These are phyloP conservation scores for Sebastes glaucus DNA, from an alignment of 2,797 vertebrate species.

Conservation along the genomic window DNA sequence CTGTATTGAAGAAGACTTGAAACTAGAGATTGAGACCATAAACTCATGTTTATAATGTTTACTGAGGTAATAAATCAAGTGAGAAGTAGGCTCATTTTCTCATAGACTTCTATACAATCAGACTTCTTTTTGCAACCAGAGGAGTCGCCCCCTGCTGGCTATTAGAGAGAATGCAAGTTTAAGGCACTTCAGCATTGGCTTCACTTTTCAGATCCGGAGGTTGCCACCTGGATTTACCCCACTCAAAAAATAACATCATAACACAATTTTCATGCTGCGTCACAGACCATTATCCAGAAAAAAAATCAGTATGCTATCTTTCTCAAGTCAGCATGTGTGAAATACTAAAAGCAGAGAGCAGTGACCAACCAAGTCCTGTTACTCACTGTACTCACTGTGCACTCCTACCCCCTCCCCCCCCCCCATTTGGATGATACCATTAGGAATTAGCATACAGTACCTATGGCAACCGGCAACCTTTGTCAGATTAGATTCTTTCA, in stretches of 20 bases:
- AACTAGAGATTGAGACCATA: no score
- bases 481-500: constrained; percentile 82
- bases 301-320: neutral
- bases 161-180: no score
- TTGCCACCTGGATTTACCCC: neutral
- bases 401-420: constrained; percentile 23
- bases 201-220: no score
- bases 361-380: constrained; percentile 65
- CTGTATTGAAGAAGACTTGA: no score
- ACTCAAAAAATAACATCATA: neutral
- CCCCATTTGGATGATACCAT: constrained; percentile 76
- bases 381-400: constrained; percentile 49
- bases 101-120: no score
- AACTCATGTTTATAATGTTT: no score
- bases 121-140: no score
- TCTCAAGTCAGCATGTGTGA: constrained; percentile 9
- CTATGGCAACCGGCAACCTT: constrained; percentile 88
- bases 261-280: neutral
- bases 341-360: constrained; percentile 72
- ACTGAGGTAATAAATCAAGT: no score
- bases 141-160: no score
- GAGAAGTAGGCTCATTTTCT: no score
- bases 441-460: constrained; percentile 86
- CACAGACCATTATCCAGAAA: neutral
- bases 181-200: no score